These are phyloP conservation scores for Halcyon chelicuti DNA, from an alignment of 2,797 vertebrate genomes.

Conservation along the genomic window DNA sequence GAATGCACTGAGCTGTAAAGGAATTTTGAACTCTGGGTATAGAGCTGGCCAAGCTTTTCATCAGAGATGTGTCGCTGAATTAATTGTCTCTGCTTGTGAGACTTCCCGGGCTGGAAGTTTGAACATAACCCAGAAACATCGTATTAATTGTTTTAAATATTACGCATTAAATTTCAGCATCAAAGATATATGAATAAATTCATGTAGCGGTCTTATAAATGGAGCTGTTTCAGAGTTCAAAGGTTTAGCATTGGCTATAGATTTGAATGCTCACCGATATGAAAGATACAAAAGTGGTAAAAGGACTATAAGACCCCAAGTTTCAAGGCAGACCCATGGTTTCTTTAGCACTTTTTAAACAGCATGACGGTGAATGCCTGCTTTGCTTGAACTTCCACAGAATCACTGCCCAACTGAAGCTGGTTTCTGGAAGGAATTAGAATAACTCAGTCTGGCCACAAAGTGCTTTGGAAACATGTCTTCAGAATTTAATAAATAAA, in stretches of 20 bases:
- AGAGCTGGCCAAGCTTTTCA: constrained; percentile 46
- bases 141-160: not conserved
- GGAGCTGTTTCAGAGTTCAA: not conserved
- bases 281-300: not conserved
- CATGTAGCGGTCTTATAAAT: not conserved
- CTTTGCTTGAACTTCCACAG: not conserved
- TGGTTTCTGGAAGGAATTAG: not conserved
- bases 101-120: constrained; percentile 28
- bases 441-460: not conserved
- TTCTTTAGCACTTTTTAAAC: not conserved
- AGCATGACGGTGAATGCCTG: not conserved
- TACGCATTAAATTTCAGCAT: not conserved
- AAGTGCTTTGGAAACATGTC: not conserved
- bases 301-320: not conserved
- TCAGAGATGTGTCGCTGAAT: constrained; percentile 13
- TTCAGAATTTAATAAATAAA: not conserved
- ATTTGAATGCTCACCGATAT: not conserved
- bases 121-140: not conserved
- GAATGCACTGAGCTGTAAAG: constrained; percentile 66
- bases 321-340: not conserved
- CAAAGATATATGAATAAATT: not conserved
- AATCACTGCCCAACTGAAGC: not conserved
- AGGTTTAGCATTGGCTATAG: not conserved
- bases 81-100: constrained; percentile 33
- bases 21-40: constrained; percentile 46